Evolutionary conservation across 2,113 vertebrate genomes (phyloP).

Genomic region (Hippocampus barbouri): DNA sequence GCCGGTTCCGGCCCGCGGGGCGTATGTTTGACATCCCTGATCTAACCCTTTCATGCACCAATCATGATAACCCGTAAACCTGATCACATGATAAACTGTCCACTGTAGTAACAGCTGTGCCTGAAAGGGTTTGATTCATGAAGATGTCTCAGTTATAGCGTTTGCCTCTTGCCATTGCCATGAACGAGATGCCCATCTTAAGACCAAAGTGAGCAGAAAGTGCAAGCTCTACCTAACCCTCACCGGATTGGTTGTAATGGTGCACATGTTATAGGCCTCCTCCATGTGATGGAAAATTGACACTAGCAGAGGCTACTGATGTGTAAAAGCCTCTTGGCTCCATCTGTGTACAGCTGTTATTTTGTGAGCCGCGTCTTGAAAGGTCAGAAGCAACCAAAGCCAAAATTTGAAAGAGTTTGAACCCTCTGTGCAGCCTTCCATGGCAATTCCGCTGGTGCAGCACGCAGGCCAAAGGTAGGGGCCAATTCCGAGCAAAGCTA

Average conservation of each 20-base stretch:
- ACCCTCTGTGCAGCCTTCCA: slow-evolving; percentile 3
- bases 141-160: background rate
- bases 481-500: background rate
- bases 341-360: background rate
- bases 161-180: background rate
- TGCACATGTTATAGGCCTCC: background rate
- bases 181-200: background rate
- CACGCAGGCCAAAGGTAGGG: slow-evolving; percentile 4
- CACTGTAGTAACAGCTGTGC: no score
- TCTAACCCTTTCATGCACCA: no score
- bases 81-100: no score
- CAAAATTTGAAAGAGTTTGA: slow-evolving; percentile 6
- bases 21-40: no score
- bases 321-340: slow-evolving; percentile 6
- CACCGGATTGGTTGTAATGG: background rate
- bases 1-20: no score
- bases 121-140: background rate
- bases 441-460: background rate
- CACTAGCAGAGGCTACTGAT: background rate
- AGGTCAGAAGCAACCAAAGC: slow-evolving; percentile 4
- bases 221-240: background rate
- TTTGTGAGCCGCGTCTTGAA: slow-evolving; percentile 4
- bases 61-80: no score
- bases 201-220: no score
- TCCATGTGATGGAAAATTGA: background rate